Conservation (phyloP, 2,797 vertebrate genomes). For the Avahi laniger region DNA sequence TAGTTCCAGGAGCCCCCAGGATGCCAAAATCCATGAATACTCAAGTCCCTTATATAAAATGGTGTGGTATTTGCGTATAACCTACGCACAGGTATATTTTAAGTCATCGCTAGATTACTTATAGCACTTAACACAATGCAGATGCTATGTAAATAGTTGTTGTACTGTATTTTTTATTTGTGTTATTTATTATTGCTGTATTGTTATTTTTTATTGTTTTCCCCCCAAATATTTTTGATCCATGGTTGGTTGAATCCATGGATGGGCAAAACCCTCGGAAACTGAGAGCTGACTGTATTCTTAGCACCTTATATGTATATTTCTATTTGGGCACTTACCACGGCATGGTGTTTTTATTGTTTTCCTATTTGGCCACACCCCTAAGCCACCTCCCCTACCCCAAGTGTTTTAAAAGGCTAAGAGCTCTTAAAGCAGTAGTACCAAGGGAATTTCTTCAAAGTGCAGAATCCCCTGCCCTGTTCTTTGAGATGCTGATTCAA, state of each 20-base stretch:
- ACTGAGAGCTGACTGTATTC: not conserved
- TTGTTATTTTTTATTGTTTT: not conserved
- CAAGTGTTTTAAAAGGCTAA: not conserved
- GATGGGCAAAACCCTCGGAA: too few relatives aligned
- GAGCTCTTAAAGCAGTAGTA: not conserved
- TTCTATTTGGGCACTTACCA: not conserved
- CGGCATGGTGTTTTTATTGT: not conserved
- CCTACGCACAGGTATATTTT: not conserved
- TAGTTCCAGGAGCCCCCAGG: not conserved
- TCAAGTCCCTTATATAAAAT: not conserved
- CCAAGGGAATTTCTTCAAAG: not conserved
- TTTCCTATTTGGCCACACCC: not conserved
- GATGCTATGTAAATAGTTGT: not conserved
- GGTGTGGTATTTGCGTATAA: not conserved
- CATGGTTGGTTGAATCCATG: not conserved
- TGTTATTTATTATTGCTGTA: not conserved
- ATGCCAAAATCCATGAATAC: not conserved
- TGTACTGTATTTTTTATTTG: not conserved
- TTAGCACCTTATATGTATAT: not conserved
- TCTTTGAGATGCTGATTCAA: not conserved
- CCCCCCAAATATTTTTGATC: not conserved
- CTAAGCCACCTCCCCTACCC: not conserved
- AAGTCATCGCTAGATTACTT: not conserved
- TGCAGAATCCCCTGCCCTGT: not conserved
- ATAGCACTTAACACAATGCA: not conserved